A percentile compares a stretch with the other conserved stretches of the same genome.
Evolutionary conservation across 2,113 vertebrate species (phyloP).

Genomic region (Dromaius novaehollandiae): DNA sequence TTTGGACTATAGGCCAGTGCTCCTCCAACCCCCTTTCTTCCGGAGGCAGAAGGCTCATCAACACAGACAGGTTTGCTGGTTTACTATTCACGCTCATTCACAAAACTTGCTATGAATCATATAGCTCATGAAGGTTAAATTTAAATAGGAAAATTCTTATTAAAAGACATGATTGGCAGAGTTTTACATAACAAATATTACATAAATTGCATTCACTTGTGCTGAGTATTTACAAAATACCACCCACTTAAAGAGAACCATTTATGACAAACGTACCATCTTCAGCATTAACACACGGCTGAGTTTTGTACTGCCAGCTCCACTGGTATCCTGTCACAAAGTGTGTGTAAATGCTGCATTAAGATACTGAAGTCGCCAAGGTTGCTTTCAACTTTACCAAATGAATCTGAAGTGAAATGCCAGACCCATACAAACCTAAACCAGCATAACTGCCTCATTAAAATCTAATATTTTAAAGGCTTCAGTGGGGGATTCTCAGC

Average conservation of each 20-base stretch:
- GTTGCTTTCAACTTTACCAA: constrained; percentile 16
- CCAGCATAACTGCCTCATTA: constrained; percentile 16
- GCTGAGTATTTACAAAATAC: constrained; percentile 10
- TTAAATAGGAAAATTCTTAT: neutral
- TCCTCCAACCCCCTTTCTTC: neutral
- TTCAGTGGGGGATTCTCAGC: neutral
- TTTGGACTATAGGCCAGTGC: neutral
- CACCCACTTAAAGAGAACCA: neutral
- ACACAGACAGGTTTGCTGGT: neutral
- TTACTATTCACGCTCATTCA: neutral
- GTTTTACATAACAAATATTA: neutral
- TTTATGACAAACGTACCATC: neutral
- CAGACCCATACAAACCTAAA: constrained; percentile 26
- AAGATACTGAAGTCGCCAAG: constrained; percentile 2
- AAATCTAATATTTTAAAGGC: constrained; percentile 32
- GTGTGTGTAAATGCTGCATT: neutral
- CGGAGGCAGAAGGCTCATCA: neutral
- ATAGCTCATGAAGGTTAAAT: neutral
- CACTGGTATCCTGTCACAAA: neutral
- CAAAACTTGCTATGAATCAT: neutral
- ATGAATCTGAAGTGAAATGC: constrained; percentile 44
- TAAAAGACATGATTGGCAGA: neutral
- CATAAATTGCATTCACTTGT: neutral
- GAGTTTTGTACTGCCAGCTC: neutral
- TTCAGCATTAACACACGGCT: neutral